A percentile compares a stretch with the other conserved stretches of the same genome.
These are phyloP conservation scores for Echinometra lucunter DNA, from an alignment of 53 echinoderm and acorn worm genomes.

Conservation along the genomic window DNA sequence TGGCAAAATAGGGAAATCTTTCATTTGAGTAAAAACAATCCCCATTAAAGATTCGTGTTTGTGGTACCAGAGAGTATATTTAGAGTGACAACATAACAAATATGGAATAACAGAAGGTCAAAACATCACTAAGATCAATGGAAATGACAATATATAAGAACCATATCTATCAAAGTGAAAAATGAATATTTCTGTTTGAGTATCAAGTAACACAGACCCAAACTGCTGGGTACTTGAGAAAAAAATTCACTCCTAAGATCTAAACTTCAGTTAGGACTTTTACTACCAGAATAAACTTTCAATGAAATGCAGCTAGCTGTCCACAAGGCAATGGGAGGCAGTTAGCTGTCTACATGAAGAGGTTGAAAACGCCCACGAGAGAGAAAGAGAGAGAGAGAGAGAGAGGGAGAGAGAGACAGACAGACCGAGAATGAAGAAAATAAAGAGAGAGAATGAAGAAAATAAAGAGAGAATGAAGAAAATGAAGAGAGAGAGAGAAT, in stretches of 20 bases:
- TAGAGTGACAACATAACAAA: background rate
- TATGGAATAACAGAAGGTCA: background rate
- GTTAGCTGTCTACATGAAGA: background rate
- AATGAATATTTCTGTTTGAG: background rate
- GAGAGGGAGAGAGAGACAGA: background rate
- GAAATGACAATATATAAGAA: background rate
- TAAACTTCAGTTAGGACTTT: background rate
- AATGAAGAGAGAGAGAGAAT: background rate
- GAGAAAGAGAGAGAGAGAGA: background rate
- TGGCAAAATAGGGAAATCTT: background rate
- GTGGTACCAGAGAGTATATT: background rate
- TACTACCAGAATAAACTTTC: background rate
- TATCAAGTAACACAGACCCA: background rate
- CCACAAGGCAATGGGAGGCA: background rate
- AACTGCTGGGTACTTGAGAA: background rate
- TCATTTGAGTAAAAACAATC: slow-evolving; percentile 12
- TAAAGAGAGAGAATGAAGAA: too few species aligned
- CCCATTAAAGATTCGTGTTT: background rate
- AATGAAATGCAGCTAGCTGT: background rate
- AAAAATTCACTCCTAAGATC: background rate
- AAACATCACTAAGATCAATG: slow-evolving; percentile 6
- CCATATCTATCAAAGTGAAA: background rate
- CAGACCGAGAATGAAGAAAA: background rate
- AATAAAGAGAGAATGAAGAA: background rate
- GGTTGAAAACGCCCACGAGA: background rate